Evolutionary conservation across 2,797 vertebrate genomes (phyloP).

Genomic region (Platyrinchus mystaceus): DNA sequence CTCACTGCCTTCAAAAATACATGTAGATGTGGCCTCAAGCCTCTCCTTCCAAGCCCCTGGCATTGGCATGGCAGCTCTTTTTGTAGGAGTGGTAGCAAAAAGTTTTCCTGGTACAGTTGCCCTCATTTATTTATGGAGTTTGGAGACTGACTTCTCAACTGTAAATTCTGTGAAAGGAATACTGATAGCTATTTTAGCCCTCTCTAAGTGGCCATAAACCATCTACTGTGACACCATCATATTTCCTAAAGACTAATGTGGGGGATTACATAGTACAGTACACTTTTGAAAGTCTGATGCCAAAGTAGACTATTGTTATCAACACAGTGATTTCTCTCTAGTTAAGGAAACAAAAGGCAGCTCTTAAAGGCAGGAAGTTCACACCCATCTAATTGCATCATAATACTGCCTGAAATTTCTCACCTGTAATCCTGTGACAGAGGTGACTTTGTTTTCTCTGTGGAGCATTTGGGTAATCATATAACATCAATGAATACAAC

Average conservation of each 20-base stretch:
- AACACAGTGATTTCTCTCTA: not conserved
- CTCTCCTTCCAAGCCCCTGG: not conserved
- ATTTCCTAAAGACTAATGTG: not conserved
- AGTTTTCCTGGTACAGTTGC: not conserved
- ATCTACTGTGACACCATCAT: not conserved
- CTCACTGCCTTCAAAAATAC: not conserved
- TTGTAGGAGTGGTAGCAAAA: not conserved
- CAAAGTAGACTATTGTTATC: not conserved
- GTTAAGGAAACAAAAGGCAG: not conserved
- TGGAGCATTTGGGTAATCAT: not conserved
- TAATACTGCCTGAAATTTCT: constrained; percentile 9
- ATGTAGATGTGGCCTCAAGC: not conserved
- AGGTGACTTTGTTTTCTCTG: constrained; percentile 15
- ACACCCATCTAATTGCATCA: not conserved
- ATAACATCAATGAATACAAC: not conserved
- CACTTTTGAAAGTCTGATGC: not conserved
- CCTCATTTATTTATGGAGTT: not conserved
- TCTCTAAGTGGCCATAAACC: not conserved
- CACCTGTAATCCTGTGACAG: not conserved
- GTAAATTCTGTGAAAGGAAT: not conserved
- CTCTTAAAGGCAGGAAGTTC: constrained; percentile 20
- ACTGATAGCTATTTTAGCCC: not conserved
- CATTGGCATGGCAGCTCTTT: not conserved
- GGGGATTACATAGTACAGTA: not conserved
- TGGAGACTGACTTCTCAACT: not conserved